A percentile compares a stretch with the other conserved stretches of the same genome.
phyloP scores from a whole-genome alignment of 2,888 invertebrate genomes.

The Syrphus vitripennis region DNA sequence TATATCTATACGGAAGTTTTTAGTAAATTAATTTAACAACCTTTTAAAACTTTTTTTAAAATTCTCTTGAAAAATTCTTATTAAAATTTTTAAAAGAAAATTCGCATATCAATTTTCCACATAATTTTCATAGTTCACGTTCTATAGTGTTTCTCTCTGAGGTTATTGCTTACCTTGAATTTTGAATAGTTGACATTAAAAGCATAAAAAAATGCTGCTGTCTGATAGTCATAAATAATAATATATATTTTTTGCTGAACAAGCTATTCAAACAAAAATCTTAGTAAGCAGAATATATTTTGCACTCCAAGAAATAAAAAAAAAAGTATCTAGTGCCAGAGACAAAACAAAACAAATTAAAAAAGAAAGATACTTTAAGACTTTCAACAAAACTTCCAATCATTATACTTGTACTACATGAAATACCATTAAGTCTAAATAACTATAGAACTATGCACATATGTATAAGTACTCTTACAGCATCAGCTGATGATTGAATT shows the following conservation, averaged over 20 bases:
- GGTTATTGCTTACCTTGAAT: background rate
- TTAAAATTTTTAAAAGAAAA: no score
- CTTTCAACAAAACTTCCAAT: background rate
- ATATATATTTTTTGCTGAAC: background rate
- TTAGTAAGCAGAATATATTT: background rate
- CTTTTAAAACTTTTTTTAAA: no score
- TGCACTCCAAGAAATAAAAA: background rate
- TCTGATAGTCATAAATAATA: background rate
- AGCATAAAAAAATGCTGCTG: background rate
- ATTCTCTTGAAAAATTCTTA: no score
- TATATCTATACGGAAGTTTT: no score
- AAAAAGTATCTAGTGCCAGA: background rate
- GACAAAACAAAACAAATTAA: background rate
- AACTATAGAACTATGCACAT: background rate
- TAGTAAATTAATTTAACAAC: no score
- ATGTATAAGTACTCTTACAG: background rate
- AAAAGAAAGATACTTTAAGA: background rate
- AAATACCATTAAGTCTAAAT: background rate
- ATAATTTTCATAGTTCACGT: background rate
- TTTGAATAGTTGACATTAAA: background rate
- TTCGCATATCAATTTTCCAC: background rate
- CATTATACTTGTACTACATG: no score
- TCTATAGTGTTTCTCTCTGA: background rate
- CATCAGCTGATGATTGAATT: slow-evolving; percentile 26
- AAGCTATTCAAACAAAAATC: background rate